Base-by-base conservation (phyloP, 2,797 vertebrate species). In the Botia kubotai region DNA sequence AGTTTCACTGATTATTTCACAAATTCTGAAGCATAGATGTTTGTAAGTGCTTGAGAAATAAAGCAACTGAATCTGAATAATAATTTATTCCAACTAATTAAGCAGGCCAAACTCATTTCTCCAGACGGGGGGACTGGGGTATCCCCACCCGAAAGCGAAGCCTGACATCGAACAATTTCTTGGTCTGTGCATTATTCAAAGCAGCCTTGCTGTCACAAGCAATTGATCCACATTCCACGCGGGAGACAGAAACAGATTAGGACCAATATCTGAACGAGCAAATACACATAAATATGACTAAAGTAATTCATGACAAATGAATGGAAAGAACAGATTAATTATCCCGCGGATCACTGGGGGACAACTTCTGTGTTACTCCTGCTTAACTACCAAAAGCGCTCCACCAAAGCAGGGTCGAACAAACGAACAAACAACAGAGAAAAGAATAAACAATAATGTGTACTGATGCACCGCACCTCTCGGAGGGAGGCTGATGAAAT, bases 301-400 rank as follows among this genome's bases (percentile, higher is more conserved):
- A 86, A 79, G 83, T 83, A 84, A 87, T 88, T 87, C 88, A 83
- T 43, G 26, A 66, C 73, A 86, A 77, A 75, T 46, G 29, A 83
- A 83, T 4, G 60, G 77, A 82, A 82, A 84, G 68, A 83, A 86
- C 65, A 82, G 83, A 88, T 85, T 82, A 84, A 88, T 88, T 88
- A 83, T 83, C 60, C 21, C 72, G 74, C 5, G 68, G 82, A 73
- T 71, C 70, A 83, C 67, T 79, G 75, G 76, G 53, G 83, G 74
- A 83, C 2, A 26, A 29, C 39, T 77, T 70, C 63, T 19, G 33
- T 68, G 63, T 77, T 70, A 67, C 57, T 65, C 39, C 39, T 85
- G 62, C 74, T 80, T 55, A 77, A 86, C 81, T 79, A 82, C 74
- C 75, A 39, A 43, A 43, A 43, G 72, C 81, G 82, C 65, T 76